phyloP scores from a whole-genome alignment of 2,113 vertebrate genomes.

The Cavia porcellus region DNA sequence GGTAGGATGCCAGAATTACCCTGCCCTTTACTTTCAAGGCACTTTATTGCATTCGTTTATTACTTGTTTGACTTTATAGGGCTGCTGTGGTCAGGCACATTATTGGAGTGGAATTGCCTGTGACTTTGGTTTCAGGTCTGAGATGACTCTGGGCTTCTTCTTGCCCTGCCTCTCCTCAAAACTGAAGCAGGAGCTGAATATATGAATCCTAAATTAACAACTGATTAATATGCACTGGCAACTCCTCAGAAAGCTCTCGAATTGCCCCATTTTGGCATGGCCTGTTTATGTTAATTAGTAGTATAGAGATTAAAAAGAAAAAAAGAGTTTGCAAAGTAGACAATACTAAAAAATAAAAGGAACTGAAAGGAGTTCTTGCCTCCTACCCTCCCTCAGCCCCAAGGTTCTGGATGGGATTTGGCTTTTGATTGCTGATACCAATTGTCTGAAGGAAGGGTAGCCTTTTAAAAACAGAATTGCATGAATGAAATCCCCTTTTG shows the following conservation, averaged over 20 bases:
- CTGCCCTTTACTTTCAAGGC: conserved; percentile 83
- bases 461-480: conserved; percentile 56
- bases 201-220: conserved; percentile 85
- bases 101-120: conserved; percentile 80
- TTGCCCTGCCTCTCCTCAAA: conserved; percentile 55
- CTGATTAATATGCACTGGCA: conserved; percentile 81
- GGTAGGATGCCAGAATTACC: conserved; percentile 68
- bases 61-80: conserved; percentile 82
- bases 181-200: conserved; percentile 68
- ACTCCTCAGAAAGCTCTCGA: conserved; percentile 77
- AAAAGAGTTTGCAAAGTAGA: conserved; percentile 74
- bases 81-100: conserved; percentile 73
- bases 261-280: conserved; percentile 75
- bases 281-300: conserved; percentile 84
- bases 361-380: conserved; percentile 52
- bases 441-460: conserved; percentile 62
- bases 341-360: conserved; percentile 77
- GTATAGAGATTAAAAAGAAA: conserved; percentile 69
- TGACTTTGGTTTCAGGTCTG: conserved; percentile 74
- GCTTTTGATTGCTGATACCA: conserved; percentile 55
- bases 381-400: conserved; percentile 32
- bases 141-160: conserved; percentile 57
- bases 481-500: conserved; percentile 70
- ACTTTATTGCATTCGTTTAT: conserved; percentile 81
- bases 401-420: conserved; percentile 64